phyloP scores from a whole-genome alignment of 2,888 invertebrate genomes.

The Erebia palarica region DNA sequence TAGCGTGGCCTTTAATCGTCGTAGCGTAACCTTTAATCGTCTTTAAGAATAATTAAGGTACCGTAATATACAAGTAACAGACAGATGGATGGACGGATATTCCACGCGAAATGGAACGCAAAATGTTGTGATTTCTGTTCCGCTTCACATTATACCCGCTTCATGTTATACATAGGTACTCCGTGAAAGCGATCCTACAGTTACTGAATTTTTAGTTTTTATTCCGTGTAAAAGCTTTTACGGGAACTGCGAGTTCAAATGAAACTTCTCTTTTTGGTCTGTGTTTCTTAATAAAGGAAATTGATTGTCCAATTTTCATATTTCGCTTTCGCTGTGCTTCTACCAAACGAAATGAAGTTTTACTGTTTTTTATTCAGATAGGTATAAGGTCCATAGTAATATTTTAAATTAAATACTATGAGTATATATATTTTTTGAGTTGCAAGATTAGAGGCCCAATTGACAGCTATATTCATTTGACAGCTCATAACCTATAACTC shows the following conservation, averaged over 20 bases:
- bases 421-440: too few species aligned
- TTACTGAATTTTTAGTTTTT: constrained; percentile 47
- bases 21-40: too few species aligned
- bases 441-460: too few species aligned
- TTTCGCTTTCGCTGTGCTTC: constrained; percentile 25
- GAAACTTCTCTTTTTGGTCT: constrained; percentile 55
- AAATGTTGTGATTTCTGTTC: background rate
- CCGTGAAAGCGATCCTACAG: background rate
- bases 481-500: too few species aligned
- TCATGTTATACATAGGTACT: background rate
- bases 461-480: too few species aligned
- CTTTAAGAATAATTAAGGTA: too few species aligned
- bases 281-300: constrained; percentile 51
- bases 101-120: too few species aligned
- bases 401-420: too few species aligned
- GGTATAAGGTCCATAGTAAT: background rate
- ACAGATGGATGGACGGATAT: too few species aligned
- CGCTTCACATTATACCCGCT: background rate
- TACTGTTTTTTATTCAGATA: background rate
- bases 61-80: too few species aligned
- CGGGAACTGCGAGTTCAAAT: constrained; percentile 63
- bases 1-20: too few species aligned
- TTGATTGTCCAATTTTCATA: constrained; percentile 50
- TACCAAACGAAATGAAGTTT: background rate
- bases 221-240: constrained; percentile 69